Percentiles rank a stretch among this genome's conserved stretches.
Conservation (phyloP, 2,888 invertebrate species). For the Noctua janthe region DNA sequence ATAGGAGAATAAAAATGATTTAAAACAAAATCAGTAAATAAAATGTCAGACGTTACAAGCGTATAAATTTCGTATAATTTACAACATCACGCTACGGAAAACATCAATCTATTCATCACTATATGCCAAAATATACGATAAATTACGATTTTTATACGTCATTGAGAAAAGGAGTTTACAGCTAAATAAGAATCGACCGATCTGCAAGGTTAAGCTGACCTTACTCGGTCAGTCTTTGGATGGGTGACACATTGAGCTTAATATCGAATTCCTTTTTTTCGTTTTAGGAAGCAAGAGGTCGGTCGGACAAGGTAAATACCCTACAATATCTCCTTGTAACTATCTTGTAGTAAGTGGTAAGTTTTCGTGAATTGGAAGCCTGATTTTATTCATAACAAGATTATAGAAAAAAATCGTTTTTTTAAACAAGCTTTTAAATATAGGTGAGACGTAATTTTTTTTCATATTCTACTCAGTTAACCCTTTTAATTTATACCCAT, state of each 20-base stretch:
- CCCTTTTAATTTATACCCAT: too few species aligned
- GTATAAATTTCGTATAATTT: conserved; percentile 53
- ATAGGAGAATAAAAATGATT: conserved; percentile 42
- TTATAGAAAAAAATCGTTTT: too few species aligned
- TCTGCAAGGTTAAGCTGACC: conserved; percentile 34
- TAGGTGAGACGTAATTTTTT: too few species aligned
- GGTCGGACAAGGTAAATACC: conserved; percentile 12
- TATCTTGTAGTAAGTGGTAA: too few species aligned
- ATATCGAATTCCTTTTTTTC: not conserved
- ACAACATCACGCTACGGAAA: conserved; percentile 40
- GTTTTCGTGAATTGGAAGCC: not conserved
- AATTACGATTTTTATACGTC: conserved; percentile 38
- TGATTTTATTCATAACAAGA: not conserved
- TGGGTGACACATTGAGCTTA: conserved; percentile 20
- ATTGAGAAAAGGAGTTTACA: conserved; percentile 7
- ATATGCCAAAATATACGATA: conserved; percentile 56
- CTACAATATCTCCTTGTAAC: not conserved
- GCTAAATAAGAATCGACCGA: conserved; percentile 11
- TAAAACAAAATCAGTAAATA: conserved; percentile 38
- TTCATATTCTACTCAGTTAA: too few species aligned
- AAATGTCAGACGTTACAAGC: conserved; percentile 34
- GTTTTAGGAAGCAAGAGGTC: conserved; percentile 9
- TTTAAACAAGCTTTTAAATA: too few species aligned
- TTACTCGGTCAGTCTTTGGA: conserved; percentile 17
- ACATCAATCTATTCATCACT: conserved; percentile 60